Evolutionary conservation across 2,797 vertebrate species (phyloP).

Genomic region (Pampus argenteus): DNA sequence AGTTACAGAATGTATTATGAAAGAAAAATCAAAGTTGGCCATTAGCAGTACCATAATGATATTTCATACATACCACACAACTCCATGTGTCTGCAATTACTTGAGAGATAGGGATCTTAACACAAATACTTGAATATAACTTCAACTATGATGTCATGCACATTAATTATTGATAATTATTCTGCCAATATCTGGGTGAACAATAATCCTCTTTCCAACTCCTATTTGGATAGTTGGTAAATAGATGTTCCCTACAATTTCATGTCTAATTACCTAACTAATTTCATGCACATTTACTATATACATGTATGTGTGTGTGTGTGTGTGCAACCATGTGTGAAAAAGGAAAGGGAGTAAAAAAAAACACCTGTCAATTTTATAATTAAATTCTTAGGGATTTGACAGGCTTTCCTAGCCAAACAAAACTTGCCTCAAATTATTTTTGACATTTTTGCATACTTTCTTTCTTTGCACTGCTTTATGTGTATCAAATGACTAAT

Average conservation of each 20-base stretch:
- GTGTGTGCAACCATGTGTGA: slow-evolving; percentile 12
- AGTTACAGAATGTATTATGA: slow-evolving; percentile 3
- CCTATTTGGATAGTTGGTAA: slow-evolving; percentile 53
- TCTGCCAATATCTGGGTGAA: slow-evolving; percentile 53
- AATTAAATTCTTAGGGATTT: slow-evolving; percentile 1
- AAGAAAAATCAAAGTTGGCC: slow-evolving; percentile 15
- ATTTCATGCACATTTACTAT: slow-evolving; percentile 37
- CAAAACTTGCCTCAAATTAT: background rate
- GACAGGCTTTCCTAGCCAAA: background rate
- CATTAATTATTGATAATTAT: slow-evolving; percentile 45
- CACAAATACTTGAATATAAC: slow-evolving; percentile 50
- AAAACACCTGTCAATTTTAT: too few species aligned
- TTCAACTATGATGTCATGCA: slow-evolving; percentile 61
- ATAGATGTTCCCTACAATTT: slow-evolving; percentile 52
- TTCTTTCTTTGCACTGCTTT: slow-evolving; percentile 8
- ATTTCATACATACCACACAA: slow-evolving; percentile 36
- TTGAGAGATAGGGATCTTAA: slow-evolving; percentile 44
- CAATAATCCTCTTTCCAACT: slow-evolving; percentile 45
- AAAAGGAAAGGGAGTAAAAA: slow-evolving; percentile 11
- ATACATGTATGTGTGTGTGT: background rate
- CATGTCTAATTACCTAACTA: slow-evolving; percentile 50
- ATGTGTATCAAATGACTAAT: background rate
- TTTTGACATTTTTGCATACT: background rate
- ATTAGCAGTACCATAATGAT: slow-evolving; percentile 31
- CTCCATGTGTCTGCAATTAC: slow-evolving; percentile 61